phyloP scores from a whole-genome alignment of 1,140 invertebrate genomes.

The Polypedilum pembai region DNA sequence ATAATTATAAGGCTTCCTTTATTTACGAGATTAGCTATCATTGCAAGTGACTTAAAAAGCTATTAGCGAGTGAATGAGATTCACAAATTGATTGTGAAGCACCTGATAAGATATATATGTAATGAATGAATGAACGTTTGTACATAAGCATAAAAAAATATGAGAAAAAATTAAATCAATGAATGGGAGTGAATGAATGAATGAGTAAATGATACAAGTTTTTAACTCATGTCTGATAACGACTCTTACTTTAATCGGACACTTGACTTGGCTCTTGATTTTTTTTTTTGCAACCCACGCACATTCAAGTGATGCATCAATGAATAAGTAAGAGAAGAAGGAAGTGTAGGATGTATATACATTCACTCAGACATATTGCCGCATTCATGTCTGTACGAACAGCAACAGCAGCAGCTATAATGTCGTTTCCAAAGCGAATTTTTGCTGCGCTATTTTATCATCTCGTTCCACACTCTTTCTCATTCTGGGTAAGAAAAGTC shows the following conservation, averaged over 20 bases:
- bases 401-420: too few relatives aligned
- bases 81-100: constrained; percentile 8
- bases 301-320: not conserved
- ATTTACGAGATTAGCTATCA: constrained; percentile 1
- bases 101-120: constrained; percentile 5
- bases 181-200: constrained; percentile 23
- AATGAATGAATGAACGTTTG: not conserved
- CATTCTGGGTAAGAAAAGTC: constrained; percentile 10
- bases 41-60: constrained; percentile 17
- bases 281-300: not conserved
- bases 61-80: not conserved
- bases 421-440: not conserved
- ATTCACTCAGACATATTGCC: not conserved
- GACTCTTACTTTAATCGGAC: not conserved
- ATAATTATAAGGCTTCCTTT: not conserved
- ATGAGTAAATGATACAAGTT: constrained; percentile 22
- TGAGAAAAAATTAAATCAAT: not conserved
- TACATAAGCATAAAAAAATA: not conserved
- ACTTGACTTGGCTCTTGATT: not conserved
- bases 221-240: not conserved
- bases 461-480: not conserved
- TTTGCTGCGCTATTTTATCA: not conserved
- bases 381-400: not conserved
- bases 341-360: not conserved
- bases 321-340: too few relatives aligned